phyloP scores from a whole-genome alignment of 2,113 vertebrate genomes.

The Gracilinanus agilis region DNA sequence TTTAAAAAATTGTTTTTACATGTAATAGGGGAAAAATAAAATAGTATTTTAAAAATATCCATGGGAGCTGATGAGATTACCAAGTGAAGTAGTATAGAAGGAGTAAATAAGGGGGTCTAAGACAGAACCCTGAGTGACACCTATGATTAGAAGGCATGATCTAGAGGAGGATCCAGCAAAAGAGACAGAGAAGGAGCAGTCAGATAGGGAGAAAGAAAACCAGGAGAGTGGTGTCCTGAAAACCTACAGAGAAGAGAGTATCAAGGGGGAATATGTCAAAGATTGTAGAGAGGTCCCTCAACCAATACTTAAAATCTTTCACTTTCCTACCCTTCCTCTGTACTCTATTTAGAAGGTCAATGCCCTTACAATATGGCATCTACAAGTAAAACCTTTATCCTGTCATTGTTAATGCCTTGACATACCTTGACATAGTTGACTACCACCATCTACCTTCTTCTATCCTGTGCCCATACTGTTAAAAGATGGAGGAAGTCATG shows the following conservation, averaged over 20 bases:
- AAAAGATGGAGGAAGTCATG: not conserved
- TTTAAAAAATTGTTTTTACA: too few relatives aligned
- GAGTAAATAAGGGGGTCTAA: not conserved
- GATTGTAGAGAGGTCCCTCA: not conserved
- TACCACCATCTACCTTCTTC: not conserved
- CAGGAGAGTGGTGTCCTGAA: not conserved
- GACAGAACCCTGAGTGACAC: not conserved
- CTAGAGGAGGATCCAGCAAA: not conserved
- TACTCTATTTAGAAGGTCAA: not conserved
- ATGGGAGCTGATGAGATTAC: not conserved
- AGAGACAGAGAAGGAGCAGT: not conserved
- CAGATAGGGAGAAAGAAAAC: not conserved
- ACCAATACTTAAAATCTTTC: not conserved
- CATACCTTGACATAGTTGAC: not conserved
- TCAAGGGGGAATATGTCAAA: not conserved
- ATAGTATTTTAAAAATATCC: not conserved
- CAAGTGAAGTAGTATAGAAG: not conserved
- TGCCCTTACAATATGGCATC: not conserved
- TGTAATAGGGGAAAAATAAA: too few relatives aligned
- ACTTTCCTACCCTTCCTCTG: not conserved
- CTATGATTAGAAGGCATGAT: not conserved
- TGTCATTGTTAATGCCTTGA: not conserved
- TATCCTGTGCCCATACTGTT: not conserved
- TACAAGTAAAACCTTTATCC: not conserved
- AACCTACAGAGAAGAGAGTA: not conserved